Evolutionary conservation across 2,888 invertebrate species (phyloP), one percentile per base, ranked within the genome.

Genomic region (Adelphocoris suturalis): DNA sequence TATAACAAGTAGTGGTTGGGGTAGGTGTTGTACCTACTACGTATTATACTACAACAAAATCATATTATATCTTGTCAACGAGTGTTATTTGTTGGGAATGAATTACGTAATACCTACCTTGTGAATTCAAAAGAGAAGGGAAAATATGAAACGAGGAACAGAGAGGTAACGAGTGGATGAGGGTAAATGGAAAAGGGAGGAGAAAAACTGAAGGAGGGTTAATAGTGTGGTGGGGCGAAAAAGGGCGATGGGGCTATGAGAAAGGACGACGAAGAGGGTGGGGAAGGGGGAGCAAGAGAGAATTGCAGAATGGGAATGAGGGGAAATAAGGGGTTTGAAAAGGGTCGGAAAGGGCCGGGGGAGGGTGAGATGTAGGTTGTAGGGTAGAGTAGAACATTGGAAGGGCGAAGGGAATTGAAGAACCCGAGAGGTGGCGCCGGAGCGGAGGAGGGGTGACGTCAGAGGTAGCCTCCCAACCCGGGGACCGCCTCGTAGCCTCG

Each of bases 231-330:
- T 16, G 61, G 16, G 68, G 27, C 12, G 27, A 52, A 11, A 52
- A 52, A 52, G 23, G 23, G 23, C 23, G 68, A 68, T 27, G n/a
- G 57, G 57, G 16, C 55, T n/a, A n/a, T n/a, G n/a, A n/a, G n/a
- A n/a, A 37, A 37, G 37, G 16, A n/a, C n/a, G n/a, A n/a, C n/a
- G n/a, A n/a, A n/a, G n/a, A n/a, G 57, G 68, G 12, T 19, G 68
- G 23, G 19, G 27, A 23, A 11, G 68, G 27, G 68, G 11, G 68
- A 12, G 68, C 23, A 68, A 23, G 68, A 68, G 68, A 68, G 68
- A 68, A 68, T 68, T 68, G 68, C 68, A 68, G 68, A 68, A 68
- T 68, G 68, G 68, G 68, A 68, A 68, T 68, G 68, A 68, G 68
- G 61, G 61, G 61, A 61, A 61, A 61, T 61, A 61, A 61, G 61